Evolutionary conservation across 2,888 invertebrate genomes (phyloP), one percentile per base, ranked within the genome.

Genomic region (Epistrophe grossulariae): DNA sequence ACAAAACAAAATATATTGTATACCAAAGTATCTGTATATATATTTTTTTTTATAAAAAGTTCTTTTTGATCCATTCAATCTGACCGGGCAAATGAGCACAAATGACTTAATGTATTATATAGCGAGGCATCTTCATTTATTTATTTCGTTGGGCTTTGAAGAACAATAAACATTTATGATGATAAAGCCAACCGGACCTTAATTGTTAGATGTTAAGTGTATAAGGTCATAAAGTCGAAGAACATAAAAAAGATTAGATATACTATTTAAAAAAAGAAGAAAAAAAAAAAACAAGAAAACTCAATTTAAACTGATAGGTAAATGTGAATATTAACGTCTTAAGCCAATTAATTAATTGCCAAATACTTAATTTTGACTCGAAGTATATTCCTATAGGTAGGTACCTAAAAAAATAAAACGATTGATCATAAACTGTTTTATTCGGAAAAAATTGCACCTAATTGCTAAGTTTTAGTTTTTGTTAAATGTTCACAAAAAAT

Each of bases 141-240:
- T 62, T 50, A 57, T 31, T 66, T 55, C 77, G 48, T 62, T 70
- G 15, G 48, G 28, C 64, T 52, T 60, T 15, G 31, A 62, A 52
- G 72, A 85, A 85, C 81, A 85, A 85, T 85, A 70, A 62, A 68
- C 52, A 77, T 77, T 77, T 84, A 77, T 59, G 66, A 80, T 77
- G 72, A 70, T 68, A 68, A 71, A 85, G 40, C 84, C 73, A 81
- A 78, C 77, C 71, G 60, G 57, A 72, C 77, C 55, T 68, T 85
- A 81, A 85, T 85, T 85, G 77, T 78, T 78, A 70, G 59, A 84
- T 55, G 76, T 80, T 81, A 70, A 68, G 72, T 72, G 48, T 84
- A 77, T 68, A 73, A 55, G 60, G 50, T 59, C 68, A 74, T 57
- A 73, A 77, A 81, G 66, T 60, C 66, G 52, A 77, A 17, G 66